Conservation (phyloP, 2,113 vertebrate genomes). For the Oxygymnocypris stewartii region DNA sequence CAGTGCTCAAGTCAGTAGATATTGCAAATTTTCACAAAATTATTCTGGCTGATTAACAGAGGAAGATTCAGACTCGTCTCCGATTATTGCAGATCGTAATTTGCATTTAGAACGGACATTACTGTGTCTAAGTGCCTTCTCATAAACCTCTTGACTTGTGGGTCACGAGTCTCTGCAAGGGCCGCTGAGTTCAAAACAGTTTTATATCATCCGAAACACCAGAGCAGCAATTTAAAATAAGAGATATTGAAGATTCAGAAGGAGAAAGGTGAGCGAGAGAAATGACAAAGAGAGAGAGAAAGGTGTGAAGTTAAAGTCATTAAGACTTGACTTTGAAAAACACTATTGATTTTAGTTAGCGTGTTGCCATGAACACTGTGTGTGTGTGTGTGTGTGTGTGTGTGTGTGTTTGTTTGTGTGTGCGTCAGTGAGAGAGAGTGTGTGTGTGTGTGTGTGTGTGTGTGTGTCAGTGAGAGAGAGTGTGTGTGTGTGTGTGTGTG, state of each 20-base stretch:
- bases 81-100: background rate
- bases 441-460: no score
- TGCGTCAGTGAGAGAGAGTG: no score
- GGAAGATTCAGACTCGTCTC: background rate
- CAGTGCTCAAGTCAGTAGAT: background rate
- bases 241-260: background rate
- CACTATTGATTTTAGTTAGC: background rate
- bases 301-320: background rate
- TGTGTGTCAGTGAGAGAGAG: no score
- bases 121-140: background rate
- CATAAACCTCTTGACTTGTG: constrained; percentile 12
- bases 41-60: background rate
- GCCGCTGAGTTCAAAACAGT: background rate
- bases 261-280: background rate
- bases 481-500: no score
- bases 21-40: background rate
- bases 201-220: background rate
- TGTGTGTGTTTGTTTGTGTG: no score
- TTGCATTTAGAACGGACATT: constrained; percentile 41
- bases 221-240: background rate
- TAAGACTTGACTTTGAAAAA: background rate
- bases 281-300: background rate
- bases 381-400: background rate
- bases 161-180: background rate
- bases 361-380: constrained; percentile 1